A percentile compares a stretch with the other conserved stretches of the same genome.
Conservation (phyloP, 1,140 invertebrate species). For the Drosophila tristis region DNA sequence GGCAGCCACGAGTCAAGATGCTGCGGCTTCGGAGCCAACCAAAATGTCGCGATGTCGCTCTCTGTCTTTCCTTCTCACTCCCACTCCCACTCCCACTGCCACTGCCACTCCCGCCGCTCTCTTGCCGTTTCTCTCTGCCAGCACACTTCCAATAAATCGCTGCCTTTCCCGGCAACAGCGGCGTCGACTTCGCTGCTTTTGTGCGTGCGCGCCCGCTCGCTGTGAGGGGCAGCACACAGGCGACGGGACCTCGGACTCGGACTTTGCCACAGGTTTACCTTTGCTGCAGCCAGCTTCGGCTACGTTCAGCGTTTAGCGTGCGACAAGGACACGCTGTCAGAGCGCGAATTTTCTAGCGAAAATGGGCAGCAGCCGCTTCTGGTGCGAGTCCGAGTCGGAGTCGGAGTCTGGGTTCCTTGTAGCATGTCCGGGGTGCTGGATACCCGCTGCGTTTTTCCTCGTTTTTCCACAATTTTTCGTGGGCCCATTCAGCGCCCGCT, state of each 20-base stretch:
- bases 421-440: too few relatives aligned
- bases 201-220: conserved; percentile 70
- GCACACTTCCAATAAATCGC: conserved; percentile 66
- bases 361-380: conserved; percentile 12
- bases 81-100: conserved; percentile 5
- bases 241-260: not conserved
- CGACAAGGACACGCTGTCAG: conserved; percentile 43
- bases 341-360: conserved; percentile 49
- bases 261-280: conserved; percentile 6
- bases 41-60: conserved; percentile 76
- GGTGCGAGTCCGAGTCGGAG: not conserved
- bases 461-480: conserved; percentile 5
- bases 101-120: conserved; percentile 25
- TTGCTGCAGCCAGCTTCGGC: not conserved
- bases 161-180: too few relatives aligned
- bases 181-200: conserved; percentile 34
- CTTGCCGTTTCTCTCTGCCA: too few relatives aligned
- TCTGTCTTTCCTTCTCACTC: conserved; percentile 21
- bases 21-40: conserved; percentile 57
- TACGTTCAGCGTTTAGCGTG: conserved; percentile 32
- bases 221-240: conserved; percentile 33
- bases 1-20: conserved; percentile 13
- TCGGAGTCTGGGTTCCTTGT: conserved; percentile 52
- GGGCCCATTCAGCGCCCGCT: conserved; percentile 50
- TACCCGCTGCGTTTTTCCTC: too few relatives aligned